These are phyloP conservation scores for Chloroceryle aenea DNA, from an alignment of 2,113 vertebrate genomes.

Conservation along the genomic window DNA sequence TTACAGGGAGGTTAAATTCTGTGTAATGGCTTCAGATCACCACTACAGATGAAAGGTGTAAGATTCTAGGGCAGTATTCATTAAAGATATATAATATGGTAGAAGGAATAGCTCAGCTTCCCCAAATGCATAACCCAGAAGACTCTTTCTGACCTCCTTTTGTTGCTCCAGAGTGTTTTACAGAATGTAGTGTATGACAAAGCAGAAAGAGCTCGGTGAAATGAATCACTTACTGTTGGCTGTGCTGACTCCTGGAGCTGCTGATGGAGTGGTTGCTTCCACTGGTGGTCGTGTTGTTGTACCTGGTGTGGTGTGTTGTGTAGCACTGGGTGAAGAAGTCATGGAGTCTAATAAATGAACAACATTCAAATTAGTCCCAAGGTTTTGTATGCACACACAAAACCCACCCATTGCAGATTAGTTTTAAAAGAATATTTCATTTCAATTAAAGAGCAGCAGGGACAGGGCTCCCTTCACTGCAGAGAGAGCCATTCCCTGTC, in stretches of 20 bases:
- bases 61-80: not conserved
- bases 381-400: not conserved
- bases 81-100: not conserved
- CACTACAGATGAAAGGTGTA: not conserved
- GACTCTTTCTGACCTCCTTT: not conserved
- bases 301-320: not conserved
- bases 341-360: not conserved
- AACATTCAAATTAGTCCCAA: not conserved
- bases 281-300: not conserved
- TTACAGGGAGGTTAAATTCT: not conserved
- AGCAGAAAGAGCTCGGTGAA: not conserved
- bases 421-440: not conserved
- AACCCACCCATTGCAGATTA: not conserved
- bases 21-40: not conserved
- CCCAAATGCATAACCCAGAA: not conserved
- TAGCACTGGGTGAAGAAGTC: fast-evolving
- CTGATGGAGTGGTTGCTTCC: not conserved
- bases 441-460: not conserved
- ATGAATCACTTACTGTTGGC: not conserved
- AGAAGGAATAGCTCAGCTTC: not conserved
- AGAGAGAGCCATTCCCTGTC: not conserved
- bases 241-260: not conserved
- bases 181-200: not conserved
- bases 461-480: not conserved
- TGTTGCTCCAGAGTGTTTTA: not conserved